A percentile compares a stretch with the other conserved stretches of the same genome.
These are phyloP conservation scores for Macrobrachium rosenbergii DNA, from an alignment of 1,140 invertebrate genomes.

Conservation along the genomic window DNA sequence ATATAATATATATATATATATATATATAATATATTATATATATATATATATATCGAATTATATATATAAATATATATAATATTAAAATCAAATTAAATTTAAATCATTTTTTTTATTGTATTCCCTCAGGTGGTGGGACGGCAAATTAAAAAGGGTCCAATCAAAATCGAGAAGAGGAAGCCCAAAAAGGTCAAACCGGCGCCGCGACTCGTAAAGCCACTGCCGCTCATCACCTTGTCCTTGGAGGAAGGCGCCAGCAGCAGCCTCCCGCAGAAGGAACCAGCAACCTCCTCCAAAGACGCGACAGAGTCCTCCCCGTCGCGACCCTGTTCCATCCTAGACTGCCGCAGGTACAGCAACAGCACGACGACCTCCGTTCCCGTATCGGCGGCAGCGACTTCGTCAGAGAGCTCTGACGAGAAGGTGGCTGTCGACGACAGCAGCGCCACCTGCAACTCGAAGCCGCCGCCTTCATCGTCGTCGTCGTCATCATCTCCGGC, in stretches of 20 bases:
- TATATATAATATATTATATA: slow-evolving; percentile 38
- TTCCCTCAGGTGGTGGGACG: slow-evolving; percentile 61
- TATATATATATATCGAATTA: slow-evolving; percentile 28
- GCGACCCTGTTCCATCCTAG: slow-evolving; percentile 44
- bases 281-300: slow-evolving; percentile 13
- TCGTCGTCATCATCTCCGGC: no score
- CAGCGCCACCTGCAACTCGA: no score
- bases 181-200: slow-evolving; percentile 40
- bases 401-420: background rate
- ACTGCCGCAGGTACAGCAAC: slow-evolving; percentile 43
- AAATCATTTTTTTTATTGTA: no score
- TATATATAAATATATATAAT: slow-evolving; percentile 32
- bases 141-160: slow-evolving; percentile 52
- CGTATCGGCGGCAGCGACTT: background rate
- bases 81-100: no score
- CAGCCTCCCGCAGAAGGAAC: slow-evolving; percentile 2
- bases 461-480: no score
- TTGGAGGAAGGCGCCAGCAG: slow-evolving; percentile 46
- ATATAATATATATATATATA: slow-evolving; percentile 9
- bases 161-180: slow-evolving; percentile 38
- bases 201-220: slow-evolving; percentile 35
- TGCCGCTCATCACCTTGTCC: slow-evolving; percentile 53
- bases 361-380: slow-evolving; percentile 31
- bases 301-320: background rate
- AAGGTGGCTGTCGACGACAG: background rate